These are phyloP conservation scores for Sisyra terminalis DNA, from an alignment of 2,888 invertebrate genomes.

Conservation along the genomic window DNA sequence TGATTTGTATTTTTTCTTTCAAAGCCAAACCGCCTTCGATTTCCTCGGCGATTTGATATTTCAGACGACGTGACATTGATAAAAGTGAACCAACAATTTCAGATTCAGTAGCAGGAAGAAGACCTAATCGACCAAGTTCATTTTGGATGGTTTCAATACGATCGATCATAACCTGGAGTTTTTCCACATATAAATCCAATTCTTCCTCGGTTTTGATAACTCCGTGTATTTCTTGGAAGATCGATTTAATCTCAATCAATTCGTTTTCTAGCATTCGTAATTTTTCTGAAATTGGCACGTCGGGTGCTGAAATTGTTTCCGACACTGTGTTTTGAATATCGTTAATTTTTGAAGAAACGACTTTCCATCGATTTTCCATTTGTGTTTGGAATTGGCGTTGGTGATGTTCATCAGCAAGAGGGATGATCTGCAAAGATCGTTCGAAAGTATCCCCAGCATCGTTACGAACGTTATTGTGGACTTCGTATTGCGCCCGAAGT, in stretches of 20 bases:
- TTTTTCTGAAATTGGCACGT: constrained; percentile 58
- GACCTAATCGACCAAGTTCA: constrained; percentile 57
- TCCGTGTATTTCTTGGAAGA: constrained; percentile 55
- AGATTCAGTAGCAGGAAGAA: constrained; percentile 56
- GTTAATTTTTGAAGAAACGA: constrained; percentile 43
- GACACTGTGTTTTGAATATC: constrained; percentile 49
- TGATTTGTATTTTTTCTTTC: constrained; percentile 55
- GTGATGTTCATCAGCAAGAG: constrained; percentile 69
- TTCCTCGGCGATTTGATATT: constrained; percentile 58
- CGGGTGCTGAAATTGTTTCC: constrained; percentile 53
- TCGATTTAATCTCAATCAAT: constrained; percentile 50
- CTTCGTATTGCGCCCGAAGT: constrained; percentile 72
- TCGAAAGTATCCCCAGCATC: constrained; percentile 60
- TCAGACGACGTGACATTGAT: constrained; percentile 50
- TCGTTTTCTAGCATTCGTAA: constrained; percentile 59
- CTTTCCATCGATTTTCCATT: constrained; percentile 60
- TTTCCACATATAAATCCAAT: constrained; percentile 61
- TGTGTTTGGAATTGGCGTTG: constrained; percentile 65
- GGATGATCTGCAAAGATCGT: constrained; percentile 58
- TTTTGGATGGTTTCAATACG: constrained; percentile 66
- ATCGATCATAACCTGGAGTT: constrained; percentile 57
- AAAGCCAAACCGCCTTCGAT: constrained; percentile 55
- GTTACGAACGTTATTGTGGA: constrained; percentile 58
- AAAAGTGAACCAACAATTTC: constrained; percentile 60
- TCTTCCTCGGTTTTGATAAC: constrained; percentile 74